Percentiles rank a stretch among this genome's conserved stretches.
phyloP scores from a whole-genome alignment of 2,888 invertebrate genomes.

The Cephonodes hylas region DNA sequence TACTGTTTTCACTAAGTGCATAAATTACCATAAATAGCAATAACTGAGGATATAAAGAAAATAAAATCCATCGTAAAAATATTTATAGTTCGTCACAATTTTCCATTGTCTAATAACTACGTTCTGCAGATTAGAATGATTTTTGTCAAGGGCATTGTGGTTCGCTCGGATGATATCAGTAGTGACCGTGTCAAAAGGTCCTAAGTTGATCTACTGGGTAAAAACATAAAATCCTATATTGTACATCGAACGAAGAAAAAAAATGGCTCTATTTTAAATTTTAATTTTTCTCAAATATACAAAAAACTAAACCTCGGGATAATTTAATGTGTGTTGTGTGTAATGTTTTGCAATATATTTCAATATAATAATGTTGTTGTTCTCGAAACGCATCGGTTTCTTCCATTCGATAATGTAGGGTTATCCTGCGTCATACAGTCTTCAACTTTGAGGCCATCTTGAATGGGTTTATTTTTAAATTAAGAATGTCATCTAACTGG shows the following conservation, averaged over 20 bases:
- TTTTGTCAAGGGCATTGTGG: background rate
- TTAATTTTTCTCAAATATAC: too few relatives aligned
- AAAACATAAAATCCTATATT: background rate
- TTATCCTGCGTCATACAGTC: conserved; percentile 20
- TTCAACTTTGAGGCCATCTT: conserved; percentile 10
- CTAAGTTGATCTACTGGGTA: background rate
- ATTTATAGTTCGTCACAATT: background rate
- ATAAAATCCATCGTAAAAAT: background rate
- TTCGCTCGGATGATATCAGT: background rate
- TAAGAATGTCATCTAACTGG: conserved; percentile 9
- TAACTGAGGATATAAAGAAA: background rate
- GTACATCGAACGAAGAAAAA: background rate
- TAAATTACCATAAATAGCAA: too few relatives aligned
- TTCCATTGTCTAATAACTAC: background rate
- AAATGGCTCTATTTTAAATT: too few relatives aligned
- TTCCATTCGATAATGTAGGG: conserved; percentile 39
- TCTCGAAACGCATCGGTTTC: conserved; percentile 32
- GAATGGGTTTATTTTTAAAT: conserved; percentile 18
- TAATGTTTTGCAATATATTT: background rate
- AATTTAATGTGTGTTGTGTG: background rate
- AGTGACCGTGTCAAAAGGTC: background rate
- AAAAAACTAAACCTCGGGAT: background rate
- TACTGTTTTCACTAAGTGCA: too few relatives aligned
- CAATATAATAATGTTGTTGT: conserved; percentile 20
- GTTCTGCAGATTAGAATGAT: background rate